A percentile compares a stretch with the other conserved stretches of the same genome.
Evolutionary conservation across 35 echinoderm and acorn worm species (phyloP).

Genomic region (Heliocidaris erythrogramma): DNA sequence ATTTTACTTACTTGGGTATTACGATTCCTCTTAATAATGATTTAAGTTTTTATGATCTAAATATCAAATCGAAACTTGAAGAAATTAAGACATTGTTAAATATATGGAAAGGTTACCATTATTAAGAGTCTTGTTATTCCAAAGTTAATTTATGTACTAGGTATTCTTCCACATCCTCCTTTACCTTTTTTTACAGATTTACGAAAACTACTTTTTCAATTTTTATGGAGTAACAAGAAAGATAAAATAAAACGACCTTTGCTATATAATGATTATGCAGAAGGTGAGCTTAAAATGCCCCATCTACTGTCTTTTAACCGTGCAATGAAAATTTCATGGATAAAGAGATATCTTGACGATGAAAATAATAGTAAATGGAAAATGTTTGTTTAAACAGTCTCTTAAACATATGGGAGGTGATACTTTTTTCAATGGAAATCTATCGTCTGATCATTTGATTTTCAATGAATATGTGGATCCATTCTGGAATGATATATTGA

Average conservation of each 20-base stretch:
- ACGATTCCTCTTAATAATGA: not conserved
- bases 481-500: no score
- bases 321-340: not conserved
- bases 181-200: not conserved
- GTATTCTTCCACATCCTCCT: not conserved
- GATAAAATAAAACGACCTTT: not conserved
- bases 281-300: not conserved
- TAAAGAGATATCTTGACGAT: not conserved
- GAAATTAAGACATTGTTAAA: not conserved
- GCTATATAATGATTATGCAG: not conserved
- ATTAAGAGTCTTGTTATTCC: not conserved
- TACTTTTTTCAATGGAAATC: not conserved
- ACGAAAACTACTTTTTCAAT: not conserved
- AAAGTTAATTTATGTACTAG: not conserved
- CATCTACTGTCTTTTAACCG: not conserved
- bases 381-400: not conserved
- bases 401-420: not conserved
- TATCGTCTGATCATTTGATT: no score
- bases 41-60: not conserved
- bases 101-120: not conserved
- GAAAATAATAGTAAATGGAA: not conserved
- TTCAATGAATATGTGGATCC: no score
- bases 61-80: not conserved
- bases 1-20: not conserved
- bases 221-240: not conserved